These are phyloP conservation scores for Carassius carassius DNA, from an alignment of 2,113 vertebrate species.

Conservation along the genomic window DNA sequence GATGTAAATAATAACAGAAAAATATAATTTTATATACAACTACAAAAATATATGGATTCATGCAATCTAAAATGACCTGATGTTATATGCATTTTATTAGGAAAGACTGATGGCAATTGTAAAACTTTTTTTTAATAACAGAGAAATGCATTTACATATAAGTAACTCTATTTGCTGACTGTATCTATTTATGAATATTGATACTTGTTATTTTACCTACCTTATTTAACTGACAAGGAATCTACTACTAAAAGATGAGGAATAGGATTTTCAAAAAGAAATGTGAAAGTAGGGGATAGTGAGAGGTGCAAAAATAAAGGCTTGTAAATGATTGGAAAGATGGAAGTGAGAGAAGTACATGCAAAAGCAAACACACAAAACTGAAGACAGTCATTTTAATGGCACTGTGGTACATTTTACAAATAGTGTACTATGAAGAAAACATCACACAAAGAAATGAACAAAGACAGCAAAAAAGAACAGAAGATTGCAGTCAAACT, in stretches of 20 bases:
- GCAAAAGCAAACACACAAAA: constrained; percentile 64
- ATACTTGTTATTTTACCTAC: not conserved
- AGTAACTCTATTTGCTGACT: not conserved
- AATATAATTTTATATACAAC: not conserved
- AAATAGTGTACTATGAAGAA: constrained; percentile 76
- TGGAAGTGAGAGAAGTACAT: constrained; percentile 47
- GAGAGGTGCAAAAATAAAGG: constrained; percentile 44
- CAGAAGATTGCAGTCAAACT: constrained; percentile 50
- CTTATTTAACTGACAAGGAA: not conserved
- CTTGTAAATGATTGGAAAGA: not conserved
- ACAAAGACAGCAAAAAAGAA: constrained; percentile 56
- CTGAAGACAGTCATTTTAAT: constrained; percentile 86
- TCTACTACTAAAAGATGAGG: not conserved
- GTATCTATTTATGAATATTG: not conserved
- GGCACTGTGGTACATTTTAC: constrained; percentile 80
- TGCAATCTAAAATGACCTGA: not conserved
- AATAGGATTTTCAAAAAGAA: constrained; percentile 11
- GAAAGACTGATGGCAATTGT: not conserved
- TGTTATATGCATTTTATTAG: not conserved
- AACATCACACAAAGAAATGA: constrained; percentile 50
- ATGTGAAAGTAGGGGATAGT: constrained; percentile 4
- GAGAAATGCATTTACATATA: not conserved
- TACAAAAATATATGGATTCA: not conserved
- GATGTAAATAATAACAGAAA: not conserved
- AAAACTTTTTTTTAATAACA: not conserved